Percentiles rank a stretch among this genome's conserved stretches.
Evolutionary conservation across 2,888 invertebrate genomes (phyloP).

Genomic region (Celastrina argiolus): DNA sequence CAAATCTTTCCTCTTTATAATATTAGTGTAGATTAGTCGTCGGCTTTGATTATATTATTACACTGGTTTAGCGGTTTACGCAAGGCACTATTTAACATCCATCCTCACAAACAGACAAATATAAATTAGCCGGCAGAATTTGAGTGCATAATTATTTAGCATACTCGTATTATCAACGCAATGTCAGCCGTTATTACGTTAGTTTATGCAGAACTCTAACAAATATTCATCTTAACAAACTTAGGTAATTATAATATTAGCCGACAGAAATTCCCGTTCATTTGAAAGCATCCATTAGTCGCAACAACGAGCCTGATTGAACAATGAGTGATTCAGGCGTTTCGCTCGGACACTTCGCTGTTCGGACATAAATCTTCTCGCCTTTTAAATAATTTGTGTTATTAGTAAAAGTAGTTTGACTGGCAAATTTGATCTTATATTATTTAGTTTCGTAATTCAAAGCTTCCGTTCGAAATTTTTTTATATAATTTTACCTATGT

Average conservation of each 20-base stretch:
- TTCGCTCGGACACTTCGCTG: slow-evolving; percentile 37
- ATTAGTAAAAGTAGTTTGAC: slow-evolving; percentile 7
- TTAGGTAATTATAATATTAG: background rate
- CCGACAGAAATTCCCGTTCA: slow-evolving; percentile 29
- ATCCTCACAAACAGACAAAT: no score
- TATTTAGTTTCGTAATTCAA: background rate
- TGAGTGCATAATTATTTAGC: no score
- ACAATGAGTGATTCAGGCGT: slow-evolving; percentile 34
- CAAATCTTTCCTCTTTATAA: no score
- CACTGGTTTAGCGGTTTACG: no score
- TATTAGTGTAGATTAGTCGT: no score
- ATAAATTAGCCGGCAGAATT: no score
- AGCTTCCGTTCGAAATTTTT: no score
- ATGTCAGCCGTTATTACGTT: background rate
- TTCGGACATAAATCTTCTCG: slow-evolving; percentile 30
- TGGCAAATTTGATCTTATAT: background rate
- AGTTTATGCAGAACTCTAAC: background rate
- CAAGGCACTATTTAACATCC: no score
- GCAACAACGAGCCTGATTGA: slow-evolving; percentile 42
- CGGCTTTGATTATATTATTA: no score
- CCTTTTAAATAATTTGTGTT: slow-evolving; percentile 26
- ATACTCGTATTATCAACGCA: no score
- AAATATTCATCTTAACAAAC: background rate
- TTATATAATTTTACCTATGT: no score
- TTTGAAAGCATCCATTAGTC: slow-evolving; percentile 45